These are phyloP conservation scores for Saccostrea echinata DNA, from an alignment of 1,140 invertebrate genomes.

Conservation along the genomic window DNA sequence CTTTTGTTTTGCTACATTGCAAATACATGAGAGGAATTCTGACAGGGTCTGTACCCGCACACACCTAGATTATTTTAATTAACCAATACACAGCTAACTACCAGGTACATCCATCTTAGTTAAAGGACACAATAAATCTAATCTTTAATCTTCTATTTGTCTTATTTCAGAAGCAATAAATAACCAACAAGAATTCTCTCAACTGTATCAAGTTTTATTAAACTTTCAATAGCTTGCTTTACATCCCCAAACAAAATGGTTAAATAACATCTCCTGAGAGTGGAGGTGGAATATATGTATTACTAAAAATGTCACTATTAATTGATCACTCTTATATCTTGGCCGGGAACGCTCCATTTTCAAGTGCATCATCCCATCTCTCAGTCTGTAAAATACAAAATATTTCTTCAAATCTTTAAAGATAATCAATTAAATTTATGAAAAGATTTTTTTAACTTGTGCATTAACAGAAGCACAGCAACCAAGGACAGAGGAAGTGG, in stretches of 20 bases:
- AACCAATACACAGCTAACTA: too few species aligned
- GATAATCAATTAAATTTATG: not conserved
- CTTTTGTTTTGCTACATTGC: too few species aligned
- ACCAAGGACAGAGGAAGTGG: too few species aligned
- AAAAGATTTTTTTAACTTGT: too few species aligned
- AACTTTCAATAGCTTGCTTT: constrained; percentile 1
- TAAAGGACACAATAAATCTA: too few species aligned
- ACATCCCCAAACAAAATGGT: not conserved
- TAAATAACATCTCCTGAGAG: constrained; percentile 40
- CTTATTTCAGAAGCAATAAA: too few species aligned
- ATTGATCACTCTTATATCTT: constrained; percentile 82
- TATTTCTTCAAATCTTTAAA: not conserved
- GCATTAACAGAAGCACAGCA: too few species aligned
- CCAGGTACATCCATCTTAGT: too few species aligned
- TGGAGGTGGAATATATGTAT: constrained; percentile 30
- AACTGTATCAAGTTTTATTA: not conserved
- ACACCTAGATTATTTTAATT: too few species aligned
- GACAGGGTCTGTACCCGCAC: too few species aligned
- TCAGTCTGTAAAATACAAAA: constrained; percentile 82
- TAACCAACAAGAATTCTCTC: not conserved
- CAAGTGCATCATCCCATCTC: constrained; percentile 94
- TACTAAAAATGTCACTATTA: constrained; percentile 18
- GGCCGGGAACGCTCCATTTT: constrained; percentile 88
- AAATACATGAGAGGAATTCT: too few species aligned
- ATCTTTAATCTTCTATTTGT: too few species aligned